A percentile compares a stretch with the other conserved stretches of the same genome.
phyloP scores from a whole-genome alignment of 2,797 vertebrate species.

The Miichthys miiuy region DNA sequence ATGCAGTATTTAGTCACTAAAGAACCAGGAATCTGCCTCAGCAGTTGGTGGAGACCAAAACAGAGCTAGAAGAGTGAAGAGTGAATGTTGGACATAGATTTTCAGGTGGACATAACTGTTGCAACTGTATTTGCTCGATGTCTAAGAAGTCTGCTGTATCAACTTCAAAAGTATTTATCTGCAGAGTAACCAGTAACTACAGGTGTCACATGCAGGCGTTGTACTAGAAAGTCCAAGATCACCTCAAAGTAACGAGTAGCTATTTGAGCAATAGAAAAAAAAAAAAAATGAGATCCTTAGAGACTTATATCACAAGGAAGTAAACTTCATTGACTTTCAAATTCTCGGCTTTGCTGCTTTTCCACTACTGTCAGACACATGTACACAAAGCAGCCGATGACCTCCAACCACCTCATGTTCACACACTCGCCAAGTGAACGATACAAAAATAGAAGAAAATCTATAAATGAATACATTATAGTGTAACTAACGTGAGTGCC shows the following conservation, averaged over 20 bases:
- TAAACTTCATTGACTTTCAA: too few relatives aligned
- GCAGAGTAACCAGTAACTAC: too few relatives aligned
- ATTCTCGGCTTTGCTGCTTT: background rate
- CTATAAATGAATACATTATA: slow-evolving; percentile 27
- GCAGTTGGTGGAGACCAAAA: background rate
- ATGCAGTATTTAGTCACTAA: background rate
- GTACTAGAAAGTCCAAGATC: background rate
- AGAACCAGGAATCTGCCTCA: background rate
- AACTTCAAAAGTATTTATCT: background rate
- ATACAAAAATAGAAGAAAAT: background rate
- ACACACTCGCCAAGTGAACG: background rate
- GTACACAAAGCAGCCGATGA: background rate
- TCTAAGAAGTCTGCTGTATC: background rate
- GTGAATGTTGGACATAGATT: too few relatives aligned
- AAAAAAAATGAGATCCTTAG: too few relatives aligned
- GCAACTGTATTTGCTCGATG: background rate
- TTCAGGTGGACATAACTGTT: background rate
- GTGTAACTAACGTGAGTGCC: slow-evolving; percentile 25
- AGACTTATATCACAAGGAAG: too few relatives aligned
- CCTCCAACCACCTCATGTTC: background rate
- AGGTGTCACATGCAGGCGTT: background rate
- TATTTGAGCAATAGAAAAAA: too few relatives aligned
- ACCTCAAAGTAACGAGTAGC: background rate
- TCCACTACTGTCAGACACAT: too few relatives aligned
- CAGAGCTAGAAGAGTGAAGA: background rate